These are phyloP conservation scores for Sebastes wilsoni DNA, from an alignment of 2,797 vertebrate genomes.

Conservation along the genomic window DNA sequence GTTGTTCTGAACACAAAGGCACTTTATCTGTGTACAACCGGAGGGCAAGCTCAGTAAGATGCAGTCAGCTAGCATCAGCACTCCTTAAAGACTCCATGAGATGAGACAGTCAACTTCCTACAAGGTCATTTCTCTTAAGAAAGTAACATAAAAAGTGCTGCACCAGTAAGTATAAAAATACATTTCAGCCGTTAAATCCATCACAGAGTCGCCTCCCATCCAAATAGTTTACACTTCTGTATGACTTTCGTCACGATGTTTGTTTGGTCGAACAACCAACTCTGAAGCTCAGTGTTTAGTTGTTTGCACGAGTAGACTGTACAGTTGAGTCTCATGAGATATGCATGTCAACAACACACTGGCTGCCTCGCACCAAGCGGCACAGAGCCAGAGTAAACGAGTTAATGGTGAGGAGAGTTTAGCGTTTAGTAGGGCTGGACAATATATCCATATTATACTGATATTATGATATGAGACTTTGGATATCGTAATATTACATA, in stretches of 20 bases:
- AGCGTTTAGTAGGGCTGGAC: too few species aligned
- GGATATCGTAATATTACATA: too few species aligned
- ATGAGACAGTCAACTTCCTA: background rate
- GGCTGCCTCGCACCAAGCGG: background rate
- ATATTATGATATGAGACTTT: too few species aligned
- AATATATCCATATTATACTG: too few species aligned
- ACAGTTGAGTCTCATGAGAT: background rate
- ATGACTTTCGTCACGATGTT: background rate
- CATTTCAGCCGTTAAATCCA: background rate
- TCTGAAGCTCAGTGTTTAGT: background rate
- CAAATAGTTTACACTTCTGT: background rate
- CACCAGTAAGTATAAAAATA: background rate
- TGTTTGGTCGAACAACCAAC: background rate
- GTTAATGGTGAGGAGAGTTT: background rate
- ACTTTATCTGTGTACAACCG: background rate
- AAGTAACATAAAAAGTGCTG: background rate
- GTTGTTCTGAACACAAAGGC: background rate
- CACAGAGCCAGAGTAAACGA: background rate
- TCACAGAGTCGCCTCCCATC: too few species aligned
- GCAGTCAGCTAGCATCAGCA: background rate
- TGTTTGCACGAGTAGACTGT: background rate
- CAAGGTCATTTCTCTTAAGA: background rate
- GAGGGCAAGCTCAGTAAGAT: background rate
- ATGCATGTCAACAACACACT: background rate
- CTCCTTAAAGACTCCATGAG: background rate